These are phyloP conservation scores for Todus mexicanus DNA, from an alignment of 2,797 vertebrate genomes.

Conservation along the genomic window DNA sequence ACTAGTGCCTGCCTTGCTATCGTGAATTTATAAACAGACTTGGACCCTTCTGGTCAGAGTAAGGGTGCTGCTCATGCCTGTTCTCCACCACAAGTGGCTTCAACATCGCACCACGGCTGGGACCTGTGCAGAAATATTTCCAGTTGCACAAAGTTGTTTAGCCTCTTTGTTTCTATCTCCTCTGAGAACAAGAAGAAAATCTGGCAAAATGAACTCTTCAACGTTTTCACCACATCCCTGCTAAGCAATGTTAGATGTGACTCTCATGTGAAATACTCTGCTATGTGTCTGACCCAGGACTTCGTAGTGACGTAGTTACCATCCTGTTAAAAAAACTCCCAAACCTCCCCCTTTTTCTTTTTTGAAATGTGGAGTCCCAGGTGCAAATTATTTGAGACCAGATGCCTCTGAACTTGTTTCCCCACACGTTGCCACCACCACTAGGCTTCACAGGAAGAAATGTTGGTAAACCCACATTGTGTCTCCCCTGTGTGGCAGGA, in stretches of 20 bases:
- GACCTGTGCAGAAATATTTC: neutral
- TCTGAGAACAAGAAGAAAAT: neutral
- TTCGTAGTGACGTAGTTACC: neutral
- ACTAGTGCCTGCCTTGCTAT: neutral
- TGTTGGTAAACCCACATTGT: neutral
- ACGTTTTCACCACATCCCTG: neutral
- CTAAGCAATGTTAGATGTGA: neutral
- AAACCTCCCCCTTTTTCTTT: neutral
- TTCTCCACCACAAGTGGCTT: neutral
- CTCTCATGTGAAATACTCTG: neutral
- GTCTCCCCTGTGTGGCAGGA: neutral
- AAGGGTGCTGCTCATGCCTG: neutral
- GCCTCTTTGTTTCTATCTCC: neutral
- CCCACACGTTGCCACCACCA: neutral
- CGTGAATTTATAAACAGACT: neutral
- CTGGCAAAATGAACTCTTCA: neutral
- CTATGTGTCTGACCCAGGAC: neutral
- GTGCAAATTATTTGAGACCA: neutral
- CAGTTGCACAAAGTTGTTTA: neutral
- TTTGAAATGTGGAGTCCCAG: neutral
- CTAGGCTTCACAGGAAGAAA: neutral
- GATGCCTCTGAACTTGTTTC: neutral
- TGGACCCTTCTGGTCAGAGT: neutral
- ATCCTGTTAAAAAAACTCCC: neutral
- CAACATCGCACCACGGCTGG: neutral